Base-by-base conservation (phyloP, 2,797 vertebrate species). In the Allobates femoralis region DNA sequence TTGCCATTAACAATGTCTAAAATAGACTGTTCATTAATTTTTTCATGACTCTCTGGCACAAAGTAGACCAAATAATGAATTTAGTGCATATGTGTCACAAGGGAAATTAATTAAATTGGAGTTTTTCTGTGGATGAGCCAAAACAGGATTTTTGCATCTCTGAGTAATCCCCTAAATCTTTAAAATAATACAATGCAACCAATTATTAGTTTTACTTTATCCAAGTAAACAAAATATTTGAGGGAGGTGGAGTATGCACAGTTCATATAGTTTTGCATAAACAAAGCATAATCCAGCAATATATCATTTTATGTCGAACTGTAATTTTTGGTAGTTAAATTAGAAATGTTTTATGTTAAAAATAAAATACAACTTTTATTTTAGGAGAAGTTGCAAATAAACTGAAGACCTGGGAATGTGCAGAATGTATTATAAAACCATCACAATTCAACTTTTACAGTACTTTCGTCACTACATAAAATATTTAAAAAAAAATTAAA, bases 61-160 rank as follows among this genome's bases (percentile, higher is more conserved):
- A 46, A 73, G 34, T 74, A 83, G 73, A 73, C 51, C 80, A 82
- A 83, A 73, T 83, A 83, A 82, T 55, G 18, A 71, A 58, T 74
- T 74, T 58, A 73, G 66, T 41, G 76, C 66, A 16, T 58, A 30
- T 23, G 53, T 16, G 67, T 32, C 64, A 71, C 81, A 83, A 53
- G 67, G 67, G 67, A 83, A 83, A 83, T 71, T 82, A 82, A 82
- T 73, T 82, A 82, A 82, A 82, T 82, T 83, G 53, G 23, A 73
- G 67, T 83, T 73, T 83, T 41, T 60, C 53, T 46, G 51, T 83
- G 51, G 53, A 83, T 58, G 32, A 41, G 81, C 81, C 66, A 83
- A 83, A 83, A 60, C 81, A 83, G 67, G 81, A 83, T 73, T 73
- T 82, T 83, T 73, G 67, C 67, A 58, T 83, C 67, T 73, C 16